Evolutionary conservation across 2,797 vertebrate species (phyloP).

Genomic region (Anas acuta): DNA sequence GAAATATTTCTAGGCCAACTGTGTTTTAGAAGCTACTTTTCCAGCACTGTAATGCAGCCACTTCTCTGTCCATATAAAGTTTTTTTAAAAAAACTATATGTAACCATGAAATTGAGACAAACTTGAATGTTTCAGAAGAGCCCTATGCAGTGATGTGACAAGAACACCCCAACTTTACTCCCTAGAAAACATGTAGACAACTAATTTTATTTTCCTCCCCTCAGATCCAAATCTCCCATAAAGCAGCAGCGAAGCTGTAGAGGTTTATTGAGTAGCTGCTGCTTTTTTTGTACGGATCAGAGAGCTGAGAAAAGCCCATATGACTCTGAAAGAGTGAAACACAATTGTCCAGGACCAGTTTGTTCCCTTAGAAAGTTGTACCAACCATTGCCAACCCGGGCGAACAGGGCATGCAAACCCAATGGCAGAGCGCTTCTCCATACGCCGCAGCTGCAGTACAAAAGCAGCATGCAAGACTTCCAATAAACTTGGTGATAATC

Average conservation of each 20-base stretch:
- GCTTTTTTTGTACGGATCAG: background rate
- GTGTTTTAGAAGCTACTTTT: background rate
- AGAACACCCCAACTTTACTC: background rate
- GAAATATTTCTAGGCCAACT: background rate
- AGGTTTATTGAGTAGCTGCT: background rate
- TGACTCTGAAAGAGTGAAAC: background rate
- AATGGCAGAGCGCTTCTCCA: background rate
- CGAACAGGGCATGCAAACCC: background rate
- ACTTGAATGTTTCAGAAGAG: background rate
- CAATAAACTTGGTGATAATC: background rate
- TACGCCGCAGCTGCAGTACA: background rate
- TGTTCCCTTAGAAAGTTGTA: background rate
- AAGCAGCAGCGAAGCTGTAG: background rate
- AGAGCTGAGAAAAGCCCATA: background rate
- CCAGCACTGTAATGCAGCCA: background rate
- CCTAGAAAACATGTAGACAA: background rate
- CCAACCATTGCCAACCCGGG: fast-evolving
- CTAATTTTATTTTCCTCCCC: too few species aligned
- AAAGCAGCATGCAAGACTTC: background rate
- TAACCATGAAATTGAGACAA: background rate
- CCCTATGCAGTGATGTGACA: background rate
- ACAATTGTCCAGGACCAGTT: background rate
- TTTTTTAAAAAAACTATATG: background rate
- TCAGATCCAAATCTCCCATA: background rate
- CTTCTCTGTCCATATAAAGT: too few species aligned